Conservation (phyloP, 2,888 invertebrate species). For the Steinernema hermaphroditum region DNA sequence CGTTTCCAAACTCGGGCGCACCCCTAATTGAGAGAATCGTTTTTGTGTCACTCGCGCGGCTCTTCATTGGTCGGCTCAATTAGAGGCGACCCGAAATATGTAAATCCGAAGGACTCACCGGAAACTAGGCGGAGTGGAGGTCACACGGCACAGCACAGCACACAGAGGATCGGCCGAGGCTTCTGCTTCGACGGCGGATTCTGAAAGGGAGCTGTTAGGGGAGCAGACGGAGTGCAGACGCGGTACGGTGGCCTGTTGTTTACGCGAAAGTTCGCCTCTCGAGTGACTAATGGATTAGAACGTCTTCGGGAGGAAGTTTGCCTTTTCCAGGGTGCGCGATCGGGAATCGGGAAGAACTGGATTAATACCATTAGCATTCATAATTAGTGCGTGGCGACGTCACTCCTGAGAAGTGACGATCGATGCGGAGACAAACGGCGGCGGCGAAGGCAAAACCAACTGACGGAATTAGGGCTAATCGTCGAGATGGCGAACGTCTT, state of each 20-base stretch:
- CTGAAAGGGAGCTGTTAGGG: background rate
- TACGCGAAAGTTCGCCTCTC: background rate
- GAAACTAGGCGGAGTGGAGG: slow-evolving; percentile 17
- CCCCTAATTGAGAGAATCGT: slow-evolving; percentile 23
- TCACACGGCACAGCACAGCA: slow-evolving; percentile 29
- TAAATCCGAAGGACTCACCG: slow-evolving; percentile 22
- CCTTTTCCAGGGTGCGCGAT: no score
- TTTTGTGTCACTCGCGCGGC: slow-evolving; percentile 16
- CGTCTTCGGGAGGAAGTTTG: background rate
- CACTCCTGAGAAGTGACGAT: slow-evolving; percentile 29
- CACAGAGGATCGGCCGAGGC: slow-evolving; percentile 8
- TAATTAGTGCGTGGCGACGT: slow-evolving; percentile 13
- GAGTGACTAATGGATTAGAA: slow-evolving; percentile 13
- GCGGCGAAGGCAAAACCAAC: slow-evolving; percentile 12
- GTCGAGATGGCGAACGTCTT: slow-evolving; percentile 19
- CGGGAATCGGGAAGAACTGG: no score
- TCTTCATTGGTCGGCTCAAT: background rate
- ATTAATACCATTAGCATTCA: slow-evolving; percentile 28
- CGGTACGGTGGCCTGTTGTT: slow-evolving; percentile 3
- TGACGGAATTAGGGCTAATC: slow-evolving; percentile 26
- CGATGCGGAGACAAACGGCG: slow-evolving; percentile 19
- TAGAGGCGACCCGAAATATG: slow-evolving; percentile 25
- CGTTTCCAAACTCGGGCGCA: background rate
- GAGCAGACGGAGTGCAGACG: slow-evolving; percentile 23
- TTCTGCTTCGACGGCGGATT: slow-evolving; percentile 6